phyloP scores from a whole-genome alignment of 2,888 invertebrate species.

The Tinea pellionella region DNA sequence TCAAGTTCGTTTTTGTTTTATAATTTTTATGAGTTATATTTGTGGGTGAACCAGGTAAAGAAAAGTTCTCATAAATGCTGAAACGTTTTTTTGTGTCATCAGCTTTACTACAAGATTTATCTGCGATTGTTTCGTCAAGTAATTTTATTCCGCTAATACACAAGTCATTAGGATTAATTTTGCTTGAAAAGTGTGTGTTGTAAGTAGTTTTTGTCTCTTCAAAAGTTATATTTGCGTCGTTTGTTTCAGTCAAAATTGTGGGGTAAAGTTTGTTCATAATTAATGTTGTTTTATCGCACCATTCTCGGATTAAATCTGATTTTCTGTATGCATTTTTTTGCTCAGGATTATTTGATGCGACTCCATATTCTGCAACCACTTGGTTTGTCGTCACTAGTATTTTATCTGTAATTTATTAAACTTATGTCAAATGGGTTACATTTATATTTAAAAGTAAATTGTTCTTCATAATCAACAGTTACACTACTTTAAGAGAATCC shows the following conservation, averaged over 20 bases:
- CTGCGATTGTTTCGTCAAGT: conserved; percentile 24
- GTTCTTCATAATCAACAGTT: too few relatives aligned
- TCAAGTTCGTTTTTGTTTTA: conserved; percentile 43
- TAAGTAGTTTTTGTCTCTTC: conserved; percentile 36
- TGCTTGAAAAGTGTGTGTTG: conserved; percentile 43
- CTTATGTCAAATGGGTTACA: too few relatives aligned
- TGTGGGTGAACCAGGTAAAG: conserved; percentile 51
- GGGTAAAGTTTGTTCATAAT: conserved; percentile 56
- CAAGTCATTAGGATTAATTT: conserved; percentile 23
- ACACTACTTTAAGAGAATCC: too few relatives aligned
- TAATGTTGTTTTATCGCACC: conserved; percentile 53
- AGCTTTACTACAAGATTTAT: neutral
- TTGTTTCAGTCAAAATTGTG: conserved; percentile 52
- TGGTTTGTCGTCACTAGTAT: conserved; percentile 71
- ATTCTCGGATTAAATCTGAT: conserved; percentile 52
- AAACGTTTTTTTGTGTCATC: conserved; percentile 23
- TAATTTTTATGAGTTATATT: conserved; percentile 51
- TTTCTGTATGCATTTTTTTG: conserved; percentile 33
- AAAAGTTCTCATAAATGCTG: conserved; percentile 55
- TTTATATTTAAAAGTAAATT: too few relatives aligned
- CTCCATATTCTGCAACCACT: conserved; percentile 70
- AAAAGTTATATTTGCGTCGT: conserved; percentile 22
- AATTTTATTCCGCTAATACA: conserved; percentile 45
- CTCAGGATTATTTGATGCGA: conserved; percentile 34
- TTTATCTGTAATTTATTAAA: conserved; percentile 61